Evolutionary conservation across 2,888 invertebrate genomes (phyloP).

Genomic region (Caenorhabditis sp.): DNA sequence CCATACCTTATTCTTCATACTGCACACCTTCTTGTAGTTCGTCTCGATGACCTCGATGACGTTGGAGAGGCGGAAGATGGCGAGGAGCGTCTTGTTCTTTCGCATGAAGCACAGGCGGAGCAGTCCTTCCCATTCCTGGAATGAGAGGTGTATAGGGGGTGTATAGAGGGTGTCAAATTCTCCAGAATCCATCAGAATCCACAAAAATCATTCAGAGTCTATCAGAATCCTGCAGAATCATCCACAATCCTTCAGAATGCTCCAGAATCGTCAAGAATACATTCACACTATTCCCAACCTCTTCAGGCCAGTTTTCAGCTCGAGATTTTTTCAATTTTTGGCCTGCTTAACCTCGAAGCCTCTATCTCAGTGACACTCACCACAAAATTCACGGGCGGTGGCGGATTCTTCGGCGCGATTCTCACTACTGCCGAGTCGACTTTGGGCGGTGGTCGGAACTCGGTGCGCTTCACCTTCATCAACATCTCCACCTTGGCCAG

Average conservation of each 20-base stretch:
- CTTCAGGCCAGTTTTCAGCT: too few relatives aligned
- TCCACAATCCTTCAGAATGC: too few relatives aligned
- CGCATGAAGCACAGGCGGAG: slow-evolving; percentile 95
- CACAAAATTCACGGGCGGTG: slow-evolving; percentile 86
- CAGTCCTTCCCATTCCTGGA: slow-evolving; percentile 97
- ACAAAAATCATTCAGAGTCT: too few relatives aligned
- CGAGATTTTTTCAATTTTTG: neutral
- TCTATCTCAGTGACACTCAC: too few relatives aligned
- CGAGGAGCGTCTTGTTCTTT: slow-evolving; percentile 96
- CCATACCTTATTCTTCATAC: slow-evolving; percentile 89
- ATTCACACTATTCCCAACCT: too few relatives aligned
- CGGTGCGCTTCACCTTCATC: slow-evolving; percentile 94
- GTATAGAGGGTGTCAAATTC: too few relatives aligned
- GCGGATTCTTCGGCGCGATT: slow-evolving; percentile 97
- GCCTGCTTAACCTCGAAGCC: too few relatives aligned
- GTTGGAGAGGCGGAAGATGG: slow-evolving; percentile 89
- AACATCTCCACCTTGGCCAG: slow-evolving; percentile 91
- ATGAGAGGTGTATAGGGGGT: too few relatives aligned
- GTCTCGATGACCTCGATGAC: slow-evolving; percentile 90
- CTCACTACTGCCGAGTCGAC: slow-evolving; percentile 97
- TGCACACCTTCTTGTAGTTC: slow-evolving; percentile 93
- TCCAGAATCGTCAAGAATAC: too few relatives aligned
- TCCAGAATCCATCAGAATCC: too few relatives aligned
- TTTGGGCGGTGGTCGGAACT: slow-evolving; percentile 98
- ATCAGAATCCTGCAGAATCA: too few relatives aligned